phyloP scores from a whole-genome alignment of 2,797 vertebrate species.

The Gobio occitaniae region DNA sequence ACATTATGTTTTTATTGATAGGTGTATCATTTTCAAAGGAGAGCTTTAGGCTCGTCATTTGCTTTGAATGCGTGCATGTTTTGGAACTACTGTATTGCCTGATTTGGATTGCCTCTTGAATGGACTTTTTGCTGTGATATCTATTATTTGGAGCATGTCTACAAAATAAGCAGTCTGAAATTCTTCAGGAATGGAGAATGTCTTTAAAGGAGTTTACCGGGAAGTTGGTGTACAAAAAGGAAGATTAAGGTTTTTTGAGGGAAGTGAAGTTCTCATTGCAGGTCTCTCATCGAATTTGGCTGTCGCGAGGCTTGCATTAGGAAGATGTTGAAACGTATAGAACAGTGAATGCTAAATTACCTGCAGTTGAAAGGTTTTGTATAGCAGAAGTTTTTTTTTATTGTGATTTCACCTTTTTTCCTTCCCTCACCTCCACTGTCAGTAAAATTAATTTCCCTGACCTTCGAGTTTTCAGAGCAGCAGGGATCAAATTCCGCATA shows the following conservation, averaged over 20 bases:
- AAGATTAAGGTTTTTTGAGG: conserved; percentile 1
- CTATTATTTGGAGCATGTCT: conserved; percentile 26
- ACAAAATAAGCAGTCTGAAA: conserved; percentile 17
- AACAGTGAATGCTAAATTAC: conserved; percentile 53
- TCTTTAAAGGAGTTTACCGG: conserved; percentile 7
- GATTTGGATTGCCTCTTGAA: conserved; percentile 38
- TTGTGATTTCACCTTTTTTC: conserved; percentile 57
- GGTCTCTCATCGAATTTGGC: not conserved
- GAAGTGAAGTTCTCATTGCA: conserved; percentile 11
- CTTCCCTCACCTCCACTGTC: conserved; percentile 54
- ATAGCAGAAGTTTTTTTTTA: conserved; percentile 58
- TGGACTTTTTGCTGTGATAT: conserved; percentile 26
- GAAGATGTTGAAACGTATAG: conserved; percentile 11
- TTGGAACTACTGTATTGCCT: conserved; percentile 17
- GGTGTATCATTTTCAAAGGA: conserved; percentile 58
- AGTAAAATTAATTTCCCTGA: conserved; percentile 74
- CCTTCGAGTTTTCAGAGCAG: conserved; percentile 69
- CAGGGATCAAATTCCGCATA: conserved; percentile 71
- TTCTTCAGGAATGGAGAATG: not conserved
- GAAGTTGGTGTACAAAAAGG: not conserved
- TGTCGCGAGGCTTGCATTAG: conserved; percentile 1
- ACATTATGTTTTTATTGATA: conserved; percentile 57
- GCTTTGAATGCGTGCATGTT: conserved; percentile 48
- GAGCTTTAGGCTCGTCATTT: conserved; percentile 55
- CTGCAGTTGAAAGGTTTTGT: conserved; percentile 58